phyloP scores from a whole-genome alignment of 2,113 vertebrate species.

The Glaucomys volans region DNA sequence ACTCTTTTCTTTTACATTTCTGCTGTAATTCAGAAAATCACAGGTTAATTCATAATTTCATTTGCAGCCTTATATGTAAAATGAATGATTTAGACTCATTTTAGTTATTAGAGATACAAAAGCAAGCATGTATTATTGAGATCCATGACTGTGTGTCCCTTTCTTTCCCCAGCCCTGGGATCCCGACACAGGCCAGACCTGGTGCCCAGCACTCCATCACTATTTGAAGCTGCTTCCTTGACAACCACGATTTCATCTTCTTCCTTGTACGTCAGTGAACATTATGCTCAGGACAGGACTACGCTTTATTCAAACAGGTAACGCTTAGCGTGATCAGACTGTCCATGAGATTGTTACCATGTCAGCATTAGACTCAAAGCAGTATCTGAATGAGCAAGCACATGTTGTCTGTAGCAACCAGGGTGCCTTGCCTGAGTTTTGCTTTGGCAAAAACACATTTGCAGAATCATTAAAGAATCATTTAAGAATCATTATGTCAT shows the following conservation, averaged over 20 bases:
- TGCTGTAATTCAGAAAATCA: neutral
- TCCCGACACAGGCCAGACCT: slow-evolving; percentile 91
- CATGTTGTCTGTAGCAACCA: neutral
- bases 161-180: slow-evolving; percentile 86
- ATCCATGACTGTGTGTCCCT: neutral
- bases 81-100: neutral
- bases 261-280: slow-evolving; percentile 90
- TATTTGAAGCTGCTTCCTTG: slow-evolving; percentile 94
- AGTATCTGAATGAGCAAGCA: neutral
- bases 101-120: neutral
- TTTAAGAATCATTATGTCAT: neutral
- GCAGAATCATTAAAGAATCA: too few relatives aligned
- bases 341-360: neutral
- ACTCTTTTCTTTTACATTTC: slow-evolving; percentile 47
- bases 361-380: neutral
- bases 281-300: slow-evolving; percentile 86
- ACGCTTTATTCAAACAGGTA: slow-evolving; percentile 88
- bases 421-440: neutral
- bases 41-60: slow-evolving; percentile 55
- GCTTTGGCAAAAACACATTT: neutral
- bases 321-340: neutral
- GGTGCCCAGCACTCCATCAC: slow-evolving; percentile 91
- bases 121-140: neutral
- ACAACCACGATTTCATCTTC: slow-evolving; percentile 94
- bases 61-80: slow-evolving; percentile 24